phyloP scores from a whole-genome alignment of 2,888 invertebrate genomes.

The Scrobipalpa costella region DNA sequence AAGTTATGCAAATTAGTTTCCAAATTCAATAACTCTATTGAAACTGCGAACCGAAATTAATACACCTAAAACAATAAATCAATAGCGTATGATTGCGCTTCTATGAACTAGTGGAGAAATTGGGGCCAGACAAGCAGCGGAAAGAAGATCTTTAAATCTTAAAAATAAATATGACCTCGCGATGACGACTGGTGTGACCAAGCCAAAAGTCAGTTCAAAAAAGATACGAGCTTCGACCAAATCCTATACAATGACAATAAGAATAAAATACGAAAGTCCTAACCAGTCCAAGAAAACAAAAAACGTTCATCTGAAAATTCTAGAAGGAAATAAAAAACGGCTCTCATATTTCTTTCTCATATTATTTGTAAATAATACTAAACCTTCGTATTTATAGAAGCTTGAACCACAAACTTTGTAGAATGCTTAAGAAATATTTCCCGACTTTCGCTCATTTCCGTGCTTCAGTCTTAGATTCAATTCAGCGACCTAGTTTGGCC shows the following conservation, averaged over 20 bases:
- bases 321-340: background rate
- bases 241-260: background rate
- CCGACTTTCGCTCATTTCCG: constrained; percentile 22
- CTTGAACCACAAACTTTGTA: background rate
- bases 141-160: background rate
- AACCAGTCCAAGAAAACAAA: background rate
- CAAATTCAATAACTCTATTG: constrained; percentile 20
- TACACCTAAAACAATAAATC: constrained; percentile 38
- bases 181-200: no score
- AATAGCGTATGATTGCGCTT: constrained; percentile 13
- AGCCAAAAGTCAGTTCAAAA: background rate
- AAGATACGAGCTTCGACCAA: background rate
- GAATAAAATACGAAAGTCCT: background rate
- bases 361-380: no score
- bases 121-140: background rate
- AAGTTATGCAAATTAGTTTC: constrained; percentile 18
- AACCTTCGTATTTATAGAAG: background rate
- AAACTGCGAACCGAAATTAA: constrained; percentile 17
- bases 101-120: background rate
- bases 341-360: no score
- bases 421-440: background rate
- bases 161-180: no score
- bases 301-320: background rate
- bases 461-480: constrained; percentile 46
- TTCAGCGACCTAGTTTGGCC: constrained; percentile 61